These are phyloP conservation scores for Mastomys natalensis DNA, from an alignment of 2,113 vertebrate genomes.

Conservation along the genomic window DNA sequence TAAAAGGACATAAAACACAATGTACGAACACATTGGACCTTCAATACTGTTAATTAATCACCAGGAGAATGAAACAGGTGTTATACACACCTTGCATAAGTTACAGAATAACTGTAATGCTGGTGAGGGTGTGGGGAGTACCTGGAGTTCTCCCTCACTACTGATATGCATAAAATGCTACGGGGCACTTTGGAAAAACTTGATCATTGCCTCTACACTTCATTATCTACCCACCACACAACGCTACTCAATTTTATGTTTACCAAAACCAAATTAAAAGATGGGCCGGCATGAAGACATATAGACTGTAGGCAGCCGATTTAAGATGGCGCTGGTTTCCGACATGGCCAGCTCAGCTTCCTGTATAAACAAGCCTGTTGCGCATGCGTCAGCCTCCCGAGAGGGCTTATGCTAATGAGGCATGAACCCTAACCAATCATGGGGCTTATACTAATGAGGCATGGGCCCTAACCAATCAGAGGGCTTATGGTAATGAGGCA, in stretches of 20 bases:
- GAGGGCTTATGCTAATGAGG: too few species aligned
- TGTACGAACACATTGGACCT: background rate
- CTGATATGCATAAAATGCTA: background rate
- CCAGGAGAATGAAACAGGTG: slow-evolving; percentile 21
- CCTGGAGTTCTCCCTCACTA: background rate
- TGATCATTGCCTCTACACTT: slow-evolving; percentile 19
- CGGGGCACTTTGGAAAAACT: slow-evolving; percentile 2
- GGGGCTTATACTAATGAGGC: too few species aligned
- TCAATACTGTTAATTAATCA: background rate
- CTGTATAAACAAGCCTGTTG: too few species aligned
- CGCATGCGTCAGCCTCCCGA: too few species aligned
- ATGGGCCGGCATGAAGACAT: background rate
- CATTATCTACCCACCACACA: background rate
- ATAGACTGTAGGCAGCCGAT: too few species aligned
- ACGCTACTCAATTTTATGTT: background rate
- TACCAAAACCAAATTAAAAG: slow-evolving; percentile 1
- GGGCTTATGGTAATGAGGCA: too few species aligned
- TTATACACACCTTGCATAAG: background rate
- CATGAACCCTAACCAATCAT: too few species aligned
- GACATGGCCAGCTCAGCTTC: too few species aligned
- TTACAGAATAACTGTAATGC: background rate
- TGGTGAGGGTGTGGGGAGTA: background rate
- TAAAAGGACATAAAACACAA: background rate
- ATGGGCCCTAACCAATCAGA: too few species aligned
- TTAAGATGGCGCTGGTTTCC: too few species aligned